Conservation (phyloP, 2,888 invertebrate genomes). For the Chirona hameri region DNA sequence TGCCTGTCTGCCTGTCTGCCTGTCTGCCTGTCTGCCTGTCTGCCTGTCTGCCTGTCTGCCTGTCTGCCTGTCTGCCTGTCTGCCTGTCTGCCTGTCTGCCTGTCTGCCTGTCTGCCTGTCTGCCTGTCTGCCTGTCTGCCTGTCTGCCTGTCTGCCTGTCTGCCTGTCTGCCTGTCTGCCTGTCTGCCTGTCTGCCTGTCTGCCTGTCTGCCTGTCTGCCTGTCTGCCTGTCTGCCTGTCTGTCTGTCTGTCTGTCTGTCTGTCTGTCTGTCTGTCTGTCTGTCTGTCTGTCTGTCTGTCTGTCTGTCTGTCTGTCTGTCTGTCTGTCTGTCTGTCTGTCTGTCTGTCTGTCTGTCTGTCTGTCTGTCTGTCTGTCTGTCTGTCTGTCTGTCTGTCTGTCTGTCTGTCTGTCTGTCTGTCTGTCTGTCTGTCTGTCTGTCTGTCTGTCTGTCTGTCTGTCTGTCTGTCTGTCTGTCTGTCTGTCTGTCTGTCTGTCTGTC, state of each 20-base stretch:
- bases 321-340: constrained; percentile 5
- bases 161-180: background rate
- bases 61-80: constrained; percentile 27
- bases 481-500: background rate
- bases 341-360: constrained; percentile 13
- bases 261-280: background rate
- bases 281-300: constrained; percentile 29
- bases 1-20: constrained; percentile 29
- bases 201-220: background rate
- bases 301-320: constrained; percentile 31
- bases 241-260: no score
- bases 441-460: constrained; percentile 29
- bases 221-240: no score
- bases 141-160: constrained; percentile 12
- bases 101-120: no score
- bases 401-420: constrained; percentile 31
- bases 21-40: constrained; percentile 31
- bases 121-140: background rate
- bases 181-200: background rate
- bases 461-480: constrained; percentile 31
- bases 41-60: constrained; percentile 27
- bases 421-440: constrained; percentile 31
- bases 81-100: no score
- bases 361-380: background rate
- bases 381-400: constrained; percentile 27